phyloP scores from a whole-genome alignment of 2,888 invertebrate genomes.

The Cephus pulcher region DNA sequence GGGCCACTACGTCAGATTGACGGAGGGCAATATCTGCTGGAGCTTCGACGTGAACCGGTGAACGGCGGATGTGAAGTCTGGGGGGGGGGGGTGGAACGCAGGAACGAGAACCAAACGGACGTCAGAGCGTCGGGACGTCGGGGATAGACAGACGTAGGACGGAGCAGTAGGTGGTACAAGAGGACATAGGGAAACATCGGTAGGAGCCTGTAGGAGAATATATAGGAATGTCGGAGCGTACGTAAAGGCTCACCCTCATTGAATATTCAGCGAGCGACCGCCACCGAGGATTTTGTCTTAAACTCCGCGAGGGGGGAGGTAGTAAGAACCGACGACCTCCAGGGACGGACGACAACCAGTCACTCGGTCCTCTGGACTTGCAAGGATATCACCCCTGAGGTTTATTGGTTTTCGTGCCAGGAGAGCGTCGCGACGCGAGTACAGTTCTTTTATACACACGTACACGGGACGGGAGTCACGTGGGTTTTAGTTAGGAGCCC shows the following conservation, averaged over 20 bases:
- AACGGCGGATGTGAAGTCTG: neutral
- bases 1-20: constrained; percentile 32
- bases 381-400: constrained; percentile 28
- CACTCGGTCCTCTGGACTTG: constrained; percentile 35
- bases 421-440: neutral
- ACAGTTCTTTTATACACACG: neutral
- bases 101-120: constrained; percentile 14
- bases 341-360: constrained; percentile 37
- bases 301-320: constrained; percentile 25
- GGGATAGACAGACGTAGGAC: constrained; percentile 36
- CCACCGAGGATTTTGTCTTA: constrained; percentile 52
- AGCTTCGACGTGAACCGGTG: constrained; percentile 20
- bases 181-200: neutral
- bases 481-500: neutral
- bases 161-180: constrained; percentile 15
- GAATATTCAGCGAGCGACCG: constrained; percentile 58
- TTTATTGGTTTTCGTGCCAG: constrained; percentile 43
- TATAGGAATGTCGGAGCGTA: neutral
- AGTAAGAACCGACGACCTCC: constrained; percentile 27
- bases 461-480: neutral
- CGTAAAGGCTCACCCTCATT: constrained; percentile 51
- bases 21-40: constrained; percentile 44
- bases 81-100: constrained; percentile 11
- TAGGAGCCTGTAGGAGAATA: constrained; percentile 9
- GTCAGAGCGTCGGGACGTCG: constrained; percentile 21